phyloP scores from a whole-genome alignment of 2,113 vertebrate species.

The Saguinus imperator region DNA sequence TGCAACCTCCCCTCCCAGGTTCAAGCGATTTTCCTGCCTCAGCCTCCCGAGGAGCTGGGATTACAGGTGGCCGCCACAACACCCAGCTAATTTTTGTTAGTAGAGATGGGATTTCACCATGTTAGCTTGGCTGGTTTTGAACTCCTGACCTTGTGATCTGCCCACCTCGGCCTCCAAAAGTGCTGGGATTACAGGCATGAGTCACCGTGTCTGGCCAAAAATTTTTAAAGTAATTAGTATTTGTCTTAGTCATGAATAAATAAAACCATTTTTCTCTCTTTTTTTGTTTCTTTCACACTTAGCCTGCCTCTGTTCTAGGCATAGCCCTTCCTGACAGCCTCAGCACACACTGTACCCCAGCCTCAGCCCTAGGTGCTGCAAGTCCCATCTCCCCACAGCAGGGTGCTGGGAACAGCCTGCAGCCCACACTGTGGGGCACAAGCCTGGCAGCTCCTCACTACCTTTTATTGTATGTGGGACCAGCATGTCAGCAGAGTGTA shows the following conservation, averaged over 20 bases:
- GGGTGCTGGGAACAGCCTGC: background rate
- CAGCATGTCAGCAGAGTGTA: background rate
- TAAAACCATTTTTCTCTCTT: background rate
- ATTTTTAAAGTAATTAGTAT: background rate
- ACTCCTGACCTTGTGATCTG: no score
- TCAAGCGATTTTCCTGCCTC: no score
- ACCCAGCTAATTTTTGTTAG: no score
- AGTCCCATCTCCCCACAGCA: background rate
- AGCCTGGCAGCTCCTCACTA: conserved; percentile 46
- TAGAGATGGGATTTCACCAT: no score
- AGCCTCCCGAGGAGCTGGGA: no score
- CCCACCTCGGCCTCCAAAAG: no score
- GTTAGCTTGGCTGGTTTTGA: no score
- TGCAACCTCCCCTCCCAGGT: no score
- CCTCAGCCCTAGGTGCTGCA: background rate
- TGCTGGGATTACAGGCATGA: no score
- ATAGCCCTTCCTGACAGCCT: background rate
- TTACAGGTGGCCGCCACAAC: no score
- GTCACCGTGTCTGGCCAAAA: no score
- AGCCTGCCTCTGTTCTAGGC: background rate
- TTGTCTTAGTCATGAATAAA: conserved; percentile 10
- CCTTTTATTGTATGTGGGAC: conserved; percentile 31
- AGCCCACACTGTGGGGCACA: background rate
- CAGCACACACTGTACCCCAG: background rate
- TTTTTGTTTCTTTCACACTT: background rate